phyloP scores from a whole-genome alignment of 2,113 vertebrate genomes.

The Cisticola juncidis region DNA sequence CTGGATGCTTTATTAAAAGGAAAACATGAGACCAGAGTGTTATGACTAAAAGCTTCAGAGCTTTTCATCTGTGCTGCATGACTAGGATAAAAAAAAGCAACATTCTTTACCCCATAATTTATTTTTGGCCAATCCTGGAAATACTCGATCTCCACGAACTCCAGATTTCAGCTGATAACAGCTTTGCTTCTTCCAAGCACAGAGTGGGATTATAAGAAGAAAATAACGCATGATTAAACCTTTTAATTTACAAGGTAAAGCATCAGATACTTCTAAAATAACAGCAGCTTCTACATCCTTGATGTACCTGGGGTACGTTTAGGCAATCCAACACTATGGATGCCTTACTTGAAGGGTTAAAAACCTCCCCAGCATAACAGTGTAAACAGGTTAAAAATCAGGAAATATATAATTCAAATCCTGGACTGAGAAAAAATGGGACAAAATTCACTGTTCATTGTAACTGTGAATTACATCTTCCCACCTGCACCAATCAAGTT shows the following conservation, averaged over 20 bases:
- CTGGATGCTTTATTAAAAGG: slow-evolving; percentile 31
- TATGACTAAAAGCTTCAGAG: slow-evolving; percentile 56
- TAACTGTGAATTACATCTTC: slow-evolving; percentile 54
- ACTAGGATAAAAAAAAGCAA: slow-evolving; percentile 17
- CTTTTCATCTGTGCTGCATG: background rate
- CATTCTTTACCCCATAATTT: slow-evolving; percentile 24
- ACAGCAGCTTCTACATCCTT: background rate
- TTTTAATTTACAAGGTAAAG: background rate
- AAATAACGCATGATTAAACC: slow-evolving; percentile 38
- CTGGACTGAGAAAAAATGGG: background rate
- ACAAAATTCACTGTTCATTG: slow-evolving; percentile 44
- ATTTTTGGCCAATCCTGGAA: slow-evolving; percentile 61
- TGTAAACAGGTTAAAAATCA: background rate
- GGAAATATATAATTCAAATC: background rate
- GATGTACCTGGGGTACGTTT: background rate
- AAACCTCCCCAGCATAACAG: background rate
- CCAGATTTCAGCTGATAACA: slow-evolving; percentile 35
- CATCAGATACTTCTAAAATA: background rate
- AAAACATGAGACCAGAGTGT: slow-evolving; percentile 18
- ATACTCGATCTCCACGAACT: slow-evolving; percentile 18
- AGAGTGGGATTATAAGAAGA: slow-evolving; percentile 30
- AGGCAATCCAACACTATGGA: background rate
- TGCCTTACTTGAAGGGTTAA: background rate
- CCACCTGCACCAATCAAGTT: slow-evolving; percentile 60
- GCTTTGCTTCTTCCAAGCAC: slow-evolving; percentile 39